phyloP scores from a whole-genome alignment of 2,888 invertebrate genomes.

The Andrena bucephala region DNA sequence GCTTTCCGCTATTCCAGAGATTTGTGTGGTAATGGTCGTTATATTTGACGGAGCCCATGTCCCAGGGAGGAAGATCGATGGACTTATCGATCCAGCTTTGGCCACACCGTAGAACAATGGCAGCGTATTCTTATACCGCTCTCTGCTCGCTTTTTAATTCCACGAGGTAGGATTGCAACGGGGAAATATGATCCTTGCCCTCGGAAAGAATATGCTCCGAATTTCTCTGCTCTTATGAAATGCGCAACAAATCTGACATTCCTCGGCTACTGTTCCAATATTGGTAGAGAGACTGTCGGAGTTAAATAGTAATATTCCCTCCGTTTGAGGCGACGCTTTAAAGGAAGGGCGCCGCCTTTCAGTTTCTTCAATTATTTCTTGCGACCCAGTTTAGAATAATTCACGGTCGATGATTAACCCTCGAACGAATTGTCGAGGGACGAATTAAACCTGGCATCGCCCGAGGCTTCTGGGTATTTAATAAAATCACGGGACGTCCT shows the following conservation, averaged over 20 bases:
- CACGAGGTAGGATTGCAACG: neutral
- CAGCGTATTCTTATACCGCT: constrained; percentile 27
- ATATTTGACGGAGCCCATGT: neutral
- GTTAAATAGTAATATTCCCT: constrained; percentile 14
- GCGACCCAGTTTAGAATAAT: neutral
- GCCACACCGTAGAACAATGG: constrained; percentile 18
- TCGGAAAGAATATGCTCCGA: constrained; percentile 10
- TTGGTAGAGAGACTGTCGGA: constrained; percentile 12
- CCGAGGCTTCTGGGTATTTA: constrained; percentile 25
- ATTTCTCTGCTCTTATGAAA: neutral
- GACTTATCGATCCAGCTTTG: neutral
- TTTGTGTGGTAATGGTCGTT: neutral
- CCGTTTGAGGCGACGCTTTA: neutral
- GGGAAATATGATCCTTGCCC: neutral
- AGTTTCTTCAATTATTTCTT: constrained; percentile 32
- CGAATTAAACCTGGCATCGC: constrained; percentile 43
- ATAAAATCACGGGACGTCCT: constrained; percentile 52
- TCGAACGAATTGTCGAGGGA: constrained; percentile 23
- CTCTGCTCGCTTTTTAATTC: constrained; percentile 28
- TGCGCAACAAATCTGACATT: constrained; percentile 29
- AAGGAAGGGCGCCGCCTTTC: neutral
- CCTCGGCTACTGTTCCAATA: constrained; percentile 20
- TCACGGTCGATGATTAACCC: constrained; percentile 23
- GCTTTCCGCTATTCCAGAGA: neutral
- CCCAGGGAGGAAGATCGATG: neutral